These are phyloP conservation scores for Chionoecetes opilio DNA, from an alignment of 1,140 invertebrate species.

Conservation along the genomic window DNA sequence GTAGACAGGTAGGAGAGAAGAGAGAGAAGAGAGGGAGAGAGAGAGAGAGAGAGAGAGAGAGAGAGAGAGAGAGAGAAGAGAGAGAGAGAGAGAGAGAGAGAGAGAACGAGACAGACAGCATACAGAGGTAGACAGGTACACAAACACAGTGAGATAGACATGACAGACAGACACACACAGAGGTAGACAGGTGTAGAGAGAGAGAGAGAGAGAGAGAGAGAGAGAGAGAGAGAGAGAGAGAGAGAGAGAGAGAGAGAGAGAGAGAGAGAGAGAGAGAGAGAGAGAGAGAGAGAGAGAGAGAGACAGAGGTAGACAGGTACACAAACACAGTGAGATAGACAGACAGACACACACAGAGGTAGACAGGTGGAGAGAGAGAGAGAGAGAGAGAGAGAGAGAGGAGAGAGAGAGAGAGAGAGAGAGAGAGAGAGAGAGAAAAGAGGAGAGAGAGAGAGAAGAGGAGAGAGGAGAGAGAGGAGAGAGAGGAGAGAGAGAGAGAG, in stretches of 20 bases:
- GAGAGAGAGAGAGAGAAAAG: not conserved
- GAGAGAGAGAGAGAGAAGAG: constrained; percentile 10
- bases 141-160: too few species aligned
- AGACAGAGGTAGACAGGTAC: not conserved
- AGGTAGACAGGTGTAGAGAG: not conserved
- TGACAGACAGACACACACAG: too few species aligned
- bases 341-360: too few species aligned
- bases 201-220: not conserved
- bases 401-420: not conserved
- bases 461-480: not conserved
- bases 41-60: not conserved
- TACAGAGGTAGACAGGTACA: too few species aligned
- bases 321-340: too few species aligned
- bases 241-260: constrained; percentile 8
- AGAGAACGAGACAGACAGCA: not conserved
- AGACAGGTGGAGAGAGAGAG: not conserved
- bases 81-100: not conserved
- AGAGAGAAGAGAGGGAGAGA: not conserved
- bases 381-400: not conserved
- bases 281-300: not conserved
- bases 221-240: not conserved
- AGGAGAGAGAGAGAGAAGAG: not conserved
- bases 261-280: not conserved
- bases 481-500: not conserved
- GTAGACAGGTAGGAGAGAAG: too few species aligned